Evolutionary conservation across 30 jellyfish, hydroid and myxozoan genomes (phyloP).

Genomic region (Turritopsis dohrnii): DNA sequence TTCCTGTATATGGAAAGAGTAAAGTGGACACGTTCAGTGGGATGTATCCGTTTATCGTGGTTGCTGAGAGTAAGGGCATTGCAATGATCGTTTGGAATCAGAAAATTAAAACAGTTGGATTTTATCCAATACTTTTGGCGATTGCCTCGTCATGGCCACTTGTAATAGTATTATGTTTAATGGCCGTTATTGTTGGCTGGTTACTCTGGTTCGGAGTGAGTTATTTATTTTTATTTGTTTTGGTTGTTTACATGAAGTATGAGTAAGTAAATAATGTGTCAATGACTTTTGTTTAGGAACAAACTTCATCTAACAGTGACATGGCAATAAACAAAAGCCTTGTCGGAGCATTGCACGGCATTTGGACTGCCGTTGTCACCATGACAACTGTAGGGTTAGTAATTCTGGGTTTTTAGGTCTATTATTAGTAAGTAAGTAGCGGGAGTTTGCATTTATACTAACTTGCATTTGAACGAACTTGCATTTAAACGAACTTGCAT

Average conservation of each 20-base stretch:
- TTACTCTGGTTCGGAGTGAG: slow-evolving; percentile 21
- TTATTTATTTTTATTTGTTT: neutral
- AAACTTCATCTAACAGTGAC: slow-evolving; percentile 15
- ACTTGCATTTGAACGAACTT: too few species aligned
- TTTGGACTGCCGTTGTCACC: slow-evolving; percentile 21
- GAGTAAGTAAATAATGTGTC: too few species aligned
- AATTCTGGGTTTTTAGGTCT: neutral
- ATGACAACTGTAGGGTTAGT: slow-evolving; percentile 28
- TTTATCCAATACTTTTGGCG: neutral
- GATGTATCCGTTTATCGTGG: slow-evolving; percentile 16
- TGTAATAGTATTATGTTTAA: neutral
- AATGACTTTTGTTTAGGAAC: slow-evolving; percentile 14
- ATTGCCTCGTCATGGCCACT: slow-evolving; percentile 17
- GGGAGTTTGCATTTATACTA: too few species aligned
- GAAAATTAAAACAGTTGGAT: neutral
- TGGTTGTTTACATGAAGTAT: neutral
- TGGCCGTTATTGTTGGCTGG: slow-evolving; percentile 5
- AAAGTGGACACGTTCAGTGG: neutral
- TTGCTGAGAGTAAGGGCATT: neutral
- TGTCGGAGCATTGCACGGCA: neutral
- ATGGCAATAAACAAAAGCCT: neutral
- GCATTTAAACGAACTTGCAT: too few species aligned
- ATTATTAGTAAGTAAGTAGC: too few species aligned
- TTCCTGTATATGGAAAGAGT: slow-evolving; percentile 1
- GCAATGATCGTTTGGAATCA: slow-evolving; percentile 14